Percentiles rank a stretch among this genome's conserved stretches.
Conservation (phyloP, 2,113 vertebrate species). For the Saguinus midas region DNA sequence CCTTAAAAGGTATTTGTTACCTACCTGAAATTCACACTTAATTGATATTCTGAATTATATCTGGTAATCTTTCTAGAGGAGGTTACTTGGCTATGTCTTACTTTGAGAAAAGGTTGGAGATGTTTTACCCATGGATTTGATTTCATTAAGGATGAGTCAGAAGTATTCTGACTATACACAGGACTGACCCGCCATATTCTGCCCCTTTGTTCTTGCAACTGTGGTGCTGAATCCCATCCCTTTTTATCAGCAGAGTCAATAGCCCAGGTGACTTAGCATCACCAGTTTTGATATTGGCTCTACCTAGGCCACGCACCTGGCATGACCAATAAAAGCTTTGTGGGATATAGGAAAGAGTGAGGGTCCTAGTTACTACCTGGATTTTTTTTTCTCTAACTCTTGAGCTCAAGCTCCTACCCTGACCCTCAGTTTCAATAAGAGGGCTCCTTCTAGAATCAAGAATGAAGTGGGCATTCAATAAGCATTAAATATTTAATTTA, state of each 20-base stretch:
- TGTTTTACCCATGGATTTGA: neutral
- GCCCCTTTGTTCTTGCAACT: neutral
- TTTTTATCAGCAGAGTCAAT: neutral
- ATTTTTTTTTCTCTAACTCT: neutral
- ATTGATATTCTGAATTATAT: neutral
- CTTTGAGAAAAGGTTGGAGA: neutral
- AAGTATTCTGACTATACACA: neutral
- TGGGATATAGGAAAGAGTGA: neutral
- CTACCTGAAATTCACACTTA: neutral
- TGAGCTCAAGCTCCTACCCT: neutral
- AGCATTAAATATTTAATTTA: neutral
- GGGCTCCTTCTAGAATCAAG: neutral
- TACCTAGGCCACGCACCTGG: neutral
- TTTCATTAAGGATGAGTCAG: neutral
- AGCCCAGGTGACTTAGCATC: neutral
- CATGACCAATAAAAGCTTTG: neutral
- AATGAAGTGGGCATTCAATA: neutral
- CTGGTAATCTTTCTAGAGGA: neutral
- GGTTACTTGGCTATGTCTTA: neutral
- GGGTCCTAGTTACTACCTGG: neutral
- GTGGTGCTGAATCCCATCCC: neutral
- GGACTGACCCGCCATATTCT: neutral
- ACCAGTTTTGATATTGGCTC: neutral
- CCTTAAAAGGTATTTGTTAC: neutral
- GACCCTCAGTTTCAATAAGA: neutral